Evolutionary conservation across 2,888 invertebrate species (phyloP).

Genomic region (Caenorhabditis virilis): DNA sequence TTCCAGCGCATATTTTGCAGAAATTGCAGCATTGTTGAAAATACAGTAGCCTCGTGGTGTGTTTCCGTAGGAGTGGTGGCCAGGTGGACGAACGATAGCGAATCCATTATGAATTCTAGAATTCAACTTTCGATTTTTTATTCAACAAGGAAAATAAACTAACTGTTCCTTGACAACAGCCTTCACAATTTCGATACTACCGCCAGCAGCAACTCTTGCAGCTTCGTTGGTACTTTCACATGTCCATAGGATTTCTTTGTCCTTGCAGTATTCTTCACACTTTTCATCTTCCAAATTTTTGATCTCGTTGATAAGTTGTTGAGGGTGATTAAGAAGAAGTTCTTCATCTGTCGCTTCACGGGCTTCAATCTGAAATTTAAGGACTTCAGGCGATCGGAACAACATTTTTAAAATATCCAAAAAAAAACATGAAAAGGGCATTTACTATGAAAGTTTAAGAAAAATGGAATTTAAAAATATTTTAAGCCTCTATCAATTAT

Average conservation of each 20-base stretch:
- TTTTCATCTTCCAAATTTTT: slow-evolving; percentile 28
- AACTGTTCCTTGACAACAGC: slow-evolving; percentile 43
- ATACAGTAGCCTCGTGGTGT: slow-evolving; percentile 84
- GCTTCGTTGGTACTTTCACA: slow-evolving; percentile 43
- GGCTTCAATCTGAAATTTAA: slow-evolving; percentile 40
- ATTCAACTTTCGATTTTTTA: no score
- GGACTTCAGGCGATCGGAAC: no score
- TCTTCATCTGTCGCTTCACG: slow-evolving; percentile 54
- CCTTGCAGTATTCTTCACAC: slow-evolving; percentile 52
- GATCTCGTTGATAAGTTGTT: slow-evolving; percentile 41
- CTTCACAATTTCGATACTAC: slow-evolving; percentile 50
- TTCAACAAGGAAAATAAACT: no score
- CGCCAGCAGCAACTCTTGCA: slow-evolving; percentile 51
- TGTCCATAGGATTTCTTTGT: slow-evolving; percentile 55
- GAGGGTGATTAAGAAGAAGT: slow-evolving; percentile 47
- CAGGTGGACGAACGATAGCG: slow-evolving; percentile 94
- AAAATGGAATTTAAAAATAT: no score
- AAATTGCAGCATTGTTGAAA: slow-evolving; percentile 95
- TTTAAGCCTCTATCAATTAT: no score
- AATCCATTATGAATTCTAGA: slow-evolving; percentile 77
- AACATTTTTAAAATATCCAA: no score
- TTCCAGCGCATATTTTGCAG: slow-evolving; percentile 78
- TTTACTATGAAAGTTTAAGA: no score
- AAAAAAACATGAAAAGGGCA: no score
- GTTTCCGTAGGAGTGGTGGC: slow-evolving; percentile 79